Percentiles rank a stretch among this genome's conserved stretches.
Conservation (phyloP, 2,888 invertebrate species). For the Scaptomyza reducta region DNA sequence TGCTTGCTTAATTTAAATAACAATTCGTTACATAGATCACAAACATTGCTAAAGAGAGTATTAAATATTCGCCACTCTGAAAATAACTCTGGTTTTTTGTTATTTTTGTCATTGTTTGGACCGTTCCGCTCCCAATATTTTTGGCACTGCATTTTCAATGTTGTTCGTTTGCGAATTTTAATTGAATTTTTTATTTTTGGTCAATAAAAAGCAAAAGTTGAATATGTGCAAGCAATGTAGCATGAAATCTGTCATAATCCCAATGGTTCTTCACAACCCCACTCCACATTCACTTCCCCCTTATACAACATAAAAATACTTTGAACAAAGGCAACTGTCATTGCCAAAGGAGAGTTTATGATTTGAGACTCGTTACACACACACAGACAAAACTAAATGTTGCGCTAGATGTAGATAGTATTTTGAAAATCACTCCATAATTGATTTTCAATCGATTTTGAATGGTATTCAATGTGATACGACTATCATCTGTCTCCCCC, state of each 20-base stretch:
- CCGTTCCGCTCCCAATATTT: constrained; percentile 70
- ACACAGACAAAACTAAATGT: constrained; percentile 23
- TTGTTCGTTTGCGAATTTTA: constrained; percentile 66
- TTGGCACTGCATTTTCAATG: constrained; percentile 47
- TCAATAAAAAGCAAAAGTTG: constrained; percentile 69
- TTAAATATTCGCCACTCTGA: background rate
- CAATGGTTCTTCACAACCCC: constrained; percentile 17
- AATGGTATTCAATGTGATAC: constrained; percentile 37
- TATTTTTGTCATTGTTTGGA: constrained; percentile 40
- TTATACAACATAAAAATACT: constrained; percentile 1
- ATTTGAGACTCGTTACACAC: constrained; percentile 27
- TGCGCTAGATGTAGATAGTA: constrained; percentile 9
- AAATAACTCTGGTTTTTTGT: constrained; percentile 6
- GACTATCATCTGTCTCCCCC: background rate
- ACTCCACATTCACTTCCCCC: background rate
- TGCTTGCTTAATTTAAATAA: background rate
- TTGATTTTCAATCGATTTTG: constrained; percentile 68
- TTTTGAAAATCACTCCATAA: constrained; percentile 60
- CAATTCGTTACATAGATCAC: background rate
- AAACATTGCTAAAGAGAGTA: constrained; percentile 1
- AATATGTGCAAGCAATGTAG: constrained; percentile 60
- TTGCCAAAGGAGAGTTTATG: constrained; percentile 32
- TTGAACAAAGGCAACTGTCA: constrained; percentile 5
- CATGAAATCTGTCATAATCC: constrained; percentile 70
- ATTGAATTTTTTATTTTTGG: constrained; percentile 73